These are phyloP conservation scores for Epizoanthus stellaris DNA, from an alignment of 92 coral and sea anemone genomes.

Conservation along the genomic window DNA sequence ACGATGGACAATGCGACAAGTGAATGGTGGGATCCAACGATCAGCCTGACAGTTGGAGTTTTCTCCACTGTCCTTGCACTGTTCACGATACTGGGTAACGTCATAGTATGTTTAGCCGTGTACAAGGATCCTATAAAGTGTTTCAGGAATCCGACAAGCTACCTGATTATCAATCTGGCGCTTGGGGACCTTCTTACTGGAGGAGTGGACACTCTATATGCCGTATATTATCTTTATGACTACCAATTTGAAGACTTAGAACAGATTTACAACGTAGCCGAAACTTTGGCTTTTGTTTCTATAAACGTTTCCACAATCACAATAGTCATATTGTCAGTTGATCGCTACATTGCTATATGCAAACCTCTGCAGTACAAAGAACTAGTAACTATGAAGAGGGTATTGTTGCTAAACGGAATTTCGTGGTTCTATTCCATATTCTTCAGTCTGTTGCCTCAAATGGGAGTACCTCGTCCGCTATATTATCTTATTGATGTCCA, in stretches of 20 bases:
- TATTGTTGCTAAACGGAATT: neutral
- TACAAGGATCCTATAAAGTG: slow-evolving; percentile 61
- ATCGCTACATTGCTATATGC: slow-evolving; percentile 56
- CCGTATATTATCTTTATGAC: slow-evolving; percentile 42
- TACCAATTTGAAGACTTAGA: slow-evolving; percentile 24
- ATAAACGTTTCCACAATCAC: slow-evolving; percentile 53
- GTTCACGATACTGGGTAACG: slow-evolving; percentile 19
- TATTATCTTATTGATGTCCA: slow-evolving; percentile 53
- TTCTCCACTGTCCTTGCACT: neutral
- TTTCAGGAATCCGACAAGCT: slow-evolving; percentile 50
- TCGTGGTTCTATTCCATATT: slow-evolving; percentile 51
- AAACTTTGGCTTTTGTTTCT: slow-evolving; percentile 42
- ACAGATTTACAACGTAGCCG: slow-evolving; percentile 24
- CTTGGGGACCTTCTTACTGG: slow-evolving; percentile 58
- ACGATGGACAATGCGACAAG: too few relatives aligned
- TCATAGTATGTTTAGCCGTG: slow-evolving; percentile 35
- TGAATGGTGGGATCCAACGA: too few relatives aligned
- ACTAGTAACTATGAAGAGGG: slow-evolving; percentile 24
- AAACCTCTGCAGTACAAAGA: slow-evolving; percentile 47
- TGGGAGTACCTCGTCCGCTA: slow-evolving; percentile 33
- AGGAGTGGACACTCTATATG: slow-evolving; percentile 49
- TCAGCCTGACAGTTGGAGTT: neutral
- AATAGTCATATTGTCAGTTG: slow-evolving; percentile 46
- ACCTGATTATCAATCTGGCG: slow-evolving; percentile 51
- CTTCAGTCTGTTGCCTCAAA: slow-evolving; percentile 44